Base-by-base conservation (phyloP, 2,797 vertebrate genomes). In the Okamejei kenojei region DNA sequence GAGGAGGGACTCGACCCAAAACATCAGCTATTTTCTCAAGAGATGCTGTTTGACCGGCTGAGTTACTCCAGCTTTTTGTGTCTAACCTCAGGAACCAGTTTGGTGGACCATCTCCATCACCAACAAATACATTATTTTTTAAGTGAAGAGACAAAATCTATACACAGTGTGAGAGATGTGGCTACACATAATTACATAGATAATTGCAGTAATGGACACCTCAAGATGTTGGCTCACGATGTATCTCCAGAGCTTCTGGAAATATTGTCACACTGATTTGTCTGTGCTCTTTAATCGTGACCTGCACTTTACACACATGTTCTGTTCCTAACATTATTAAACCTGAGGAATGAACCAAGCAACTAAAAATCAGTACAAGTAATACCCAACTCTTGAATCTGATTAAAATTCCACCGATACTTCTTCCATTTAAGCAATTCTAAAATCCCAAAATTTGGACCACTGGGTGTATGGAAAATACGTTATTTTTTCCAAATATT, bases 371-470 rank as follows among this genome's bases (percentile, higher is more conserved):
- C 61, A 15, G 26, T 29, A 11, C 81, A 58, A n/a, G 13, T 84
- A 63, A 29, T 84, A 63, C n/a, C 82, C 26, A 15, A 63, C 54
- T 86, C 26, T 86, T 63, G 58, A 86, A 86, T 86, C 82, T 86
- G 82, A 29, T 29, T 63, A 63, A 63, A 86, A 63, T 58, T 68
- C 58, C 26, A 29, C 10, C 81, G 45, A 45, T 58, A 29, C 26
- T 35, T 65, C 65, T 35, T 86, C 7, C 84, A 65, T 65, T 63
- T 88, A 65, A n/a, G 19, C 61, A 88, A 61, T 6, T 63, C 82
- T 26, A 63, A 68, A 65, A 88, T 61, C 17, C n/a, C 5, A 61
- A 88, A 65, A 88, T 88, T 32, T 68, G 35, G n/a, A 61, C n/a
- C 61, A 32, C 61, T 74, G 65, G 88, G 88, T 45, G 68, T 10